Base-by-base conservation (phyloP, 2,797 vertebrate species). In the Micropoecilia bifurca region DNA sequence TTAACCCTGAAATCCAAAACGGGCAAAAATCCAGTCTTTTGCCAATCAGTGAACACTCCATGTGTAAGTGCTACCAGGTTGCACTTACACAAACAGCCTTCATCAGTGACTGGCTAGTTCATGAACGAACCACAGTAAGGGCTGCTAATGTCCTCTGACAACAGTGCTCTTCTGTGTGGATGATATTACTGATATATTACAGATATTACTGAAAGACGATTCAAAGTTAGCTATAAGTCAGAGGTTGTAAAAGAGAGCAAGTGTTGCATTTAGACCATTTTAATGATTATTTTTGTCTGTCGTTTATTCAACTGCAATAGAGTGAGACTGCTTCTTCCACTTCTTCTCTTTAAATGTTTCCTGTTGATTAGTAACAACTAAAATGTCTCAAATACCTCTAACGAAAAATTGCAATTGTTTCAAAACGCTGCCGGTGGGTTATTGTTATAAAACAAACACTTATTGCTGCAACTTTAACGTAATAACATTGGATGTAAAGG, bases 401-500 rank as follows among this genome's bases (percentile, higher is more conserved):
- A 63, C 3, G 18, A 3, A 36, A 66, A 5, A 69, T 41, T 4
- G 1, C 2, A 41, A 25, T n/a, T 41, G 63, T 41, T 68, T 68
- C 22, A 69, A 43, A 69, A 43, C 8, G 1, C 20, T 68, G 10
- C 13, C 5, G 1, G 36, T 4, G 20, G 22, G 0, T 69, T 10
- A 68, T 39, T 69, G 39, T 22, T 20, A 50, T 50, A 18, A 20
- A 71, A 43, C 25, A 69, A 69, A n/a, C 14, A 45, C 0, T 68
- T 68, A 10, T 13, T 25, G 18, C 33, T 68, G 63, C 61, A 66
- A 16, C 16, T 39, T 39, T 39, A 39, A 66, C 33, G 3, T 20
- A 7, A 39, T 66, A 16, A 36, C 14, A 63, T 36, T 22, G 12
- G n/a, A 41, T 85, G 88, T 80, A 93, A 93, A 94, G 94, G 93